Percentiles rank a stretch among this genome's conserved stretches.
phyloP scores from a whole-genome alignment of 64 coral and sea anemone species.

The Stichodactyla mertensii region DNA sequence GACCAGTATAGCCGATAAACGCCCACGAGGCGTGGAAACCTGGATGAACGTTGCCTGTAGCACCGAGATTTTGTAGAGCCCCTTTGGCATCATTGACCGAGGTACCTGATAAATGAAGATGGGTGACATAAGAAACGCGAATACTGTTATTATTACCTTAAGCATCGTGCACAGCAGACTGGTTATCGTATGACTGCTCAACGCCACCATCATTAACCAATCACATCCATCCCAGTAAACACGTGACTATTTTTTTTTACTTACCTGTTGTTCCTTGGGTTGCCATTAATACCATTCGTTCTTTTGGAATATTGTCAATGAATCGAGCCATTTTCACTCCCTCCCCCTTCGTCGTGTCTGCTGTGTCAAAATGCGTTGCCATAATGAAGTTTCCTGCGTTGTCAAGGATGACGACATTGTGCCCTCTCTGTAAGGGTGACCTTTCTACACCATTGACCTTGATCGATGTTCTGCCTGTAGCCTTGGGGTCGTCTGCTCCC shows the following conservation, averaged over 20 bases:
- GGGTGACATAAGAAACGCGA: neutral
- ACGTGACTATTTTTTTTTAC: neutral
- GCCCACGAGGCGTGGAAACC: slow-evolving; percentile 96
- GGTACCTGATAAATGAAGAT: slow-evolving; percentile 44
- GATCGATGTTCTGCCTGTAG: slow-evolving; percentile 78
- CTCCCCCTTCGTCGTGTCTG: slow-evolving; percentile 84
- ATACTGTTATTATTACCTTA: neutral
- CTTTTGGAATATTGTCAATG: slow-evolving; percentile 78
- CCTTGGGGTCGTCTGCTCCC: slow-evolving; percentile 90
- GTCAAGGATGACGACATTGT: slow-evolving; percentile 89
- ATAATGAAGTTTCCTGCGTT: slow-evolving; percentile 87
- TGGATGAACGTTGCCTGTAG: slow-evolving; percentile 84
- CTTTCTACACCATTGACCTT: slow-evolving; percentile 89
- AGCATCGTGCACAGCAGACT: neutral
- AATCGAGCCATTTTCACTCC: slow-evolving; percentile 83
- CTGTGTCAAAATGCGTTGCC: slow-evolving; percentile 85
- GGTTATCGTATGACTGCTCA: too few relatives aligned
- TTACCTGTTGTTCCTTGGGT: slow-evolving; percentile 94
- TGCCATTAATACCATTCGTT: slow-evolving; percentile 86
- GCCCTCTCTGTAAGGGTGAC: slow-evolving; percentile 75
- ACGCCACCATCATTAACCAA: neutral
- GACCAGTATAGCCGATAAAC: slow-evolving; percentile 94
- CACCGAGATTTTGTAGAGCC: slow-evolving; percentile 63
- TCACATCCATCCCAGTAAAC: neutral
- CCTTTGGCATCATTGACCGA: slow-evolving; percentile 87